Evolutionary conservation across 2,113 vertebrate species (phyloP).

Genomic region (Micromys minutus): DNA sequence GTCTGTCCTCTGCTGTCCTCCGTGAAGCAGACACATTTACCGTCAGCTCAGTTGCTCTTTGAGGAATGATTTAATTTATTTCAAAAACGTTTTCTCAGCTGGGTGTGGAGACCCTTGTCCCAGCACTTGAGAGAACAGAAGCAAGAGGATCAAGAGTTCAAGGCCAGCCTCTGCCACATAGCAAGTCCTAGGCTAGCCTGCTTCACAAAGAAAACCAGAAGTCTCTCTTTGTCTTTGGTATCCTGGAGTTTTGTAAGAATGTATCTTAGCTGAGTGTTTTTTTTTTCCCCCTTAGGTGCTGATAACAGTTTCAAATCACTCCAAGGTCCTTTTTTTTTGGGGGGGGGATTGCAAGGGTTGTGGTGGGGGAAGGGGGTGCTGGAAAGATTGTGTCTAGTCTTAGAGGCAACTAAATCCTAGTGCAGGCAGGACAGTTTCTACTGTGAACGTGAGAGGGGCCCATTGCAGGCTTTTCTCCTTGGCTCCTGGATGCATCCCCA

Average conservation of each 20-base stretch:
- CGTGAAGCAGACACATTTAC: neutral
- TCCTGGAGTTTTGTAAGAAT: neutral
- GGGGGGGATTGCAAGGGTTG: no score
- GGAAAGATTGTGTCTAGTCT: neutral
- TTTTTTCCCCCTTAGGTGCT: neutral
- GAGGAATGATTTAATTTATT: constrained; percentile 8
- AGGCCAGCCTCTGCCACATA: neutral
- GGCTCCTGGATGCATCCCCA: neutral
- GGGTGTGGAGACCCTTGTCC: neutral
- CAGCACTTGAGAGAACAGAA: neutral
- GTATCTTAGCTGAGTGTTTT: neutral
- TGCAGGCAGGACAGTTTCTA: neutral
- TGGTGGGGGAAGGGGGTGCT: no score
- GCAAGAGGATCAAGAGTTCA: neutral
- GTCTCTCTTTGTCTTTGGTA: neutral
- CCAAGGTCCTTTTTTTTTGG: neutral
- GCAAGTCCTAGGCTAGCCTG: neutral
- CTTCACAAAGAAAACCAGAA: neutral
- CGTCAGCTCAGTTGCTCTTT: neutral
- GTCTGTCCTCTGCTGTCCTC: neutral
- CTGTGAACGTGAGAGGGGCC: neutral
- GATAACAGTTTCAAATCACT: neutral
- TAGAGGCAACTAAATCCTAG: neutral
- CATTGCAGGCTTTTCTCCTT: neutral
- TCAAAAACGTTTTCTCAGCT: neutral